Conservation (phyloP, 1,140 invertebrate genomes). For the Tribolium madens region DNA sequence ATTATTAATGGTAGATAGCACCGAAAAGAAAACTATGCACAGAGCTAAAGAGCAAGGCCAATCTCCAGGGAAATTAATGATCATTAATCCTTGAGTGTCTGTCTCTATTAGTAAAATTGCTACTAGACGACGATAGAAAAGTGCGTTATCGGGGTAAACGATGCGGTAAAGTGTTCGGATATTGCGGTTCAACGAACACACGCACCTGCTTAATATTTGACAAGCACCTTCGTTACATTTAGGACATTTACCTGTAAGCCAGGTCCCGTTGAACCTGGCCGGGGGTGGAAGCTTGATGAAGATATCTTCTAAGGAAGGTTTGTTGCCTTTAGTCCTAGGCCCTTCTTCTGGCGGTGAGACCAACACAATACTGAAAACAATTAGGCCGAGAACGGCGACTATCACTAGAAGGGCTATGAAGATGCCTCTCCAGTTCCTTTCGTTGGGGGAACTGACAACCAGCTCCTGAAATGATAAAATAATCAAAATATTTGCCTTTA, state of each 20-base stretch:
- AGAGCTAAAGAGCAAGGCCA: neutral
- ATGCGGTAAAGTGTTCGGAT: slow-evolving; percentile 12
- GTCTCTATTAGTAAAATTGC: neutral
- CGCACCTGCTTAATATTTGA: slow-evolving; percentile 18
- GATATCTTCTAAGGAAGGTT: slow-evolving; percentile 77
- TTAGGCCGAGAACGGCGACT: slow-evolving; percentile 84
- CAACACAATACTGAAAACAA: slow-evolving; percentile 87
- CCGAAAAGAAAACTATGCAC: neutral
- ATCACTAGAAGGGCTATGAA: slow-evolving; percentile 91
- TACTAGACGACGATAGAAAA: neutral
- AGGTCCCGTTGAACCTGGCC: slow-evolving; percentile 79
- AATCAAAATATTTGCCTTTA: slow-evolving; percentile 30
- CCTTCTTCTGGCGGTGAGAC: slow-evolving; percentile 82
- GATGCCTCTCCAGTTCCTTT: slow-evolving; percentile 91
- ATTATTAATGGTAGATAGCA: slow-evolving; percentile 7
- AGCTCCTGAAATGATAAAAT: slow-evolving; percentile 74
- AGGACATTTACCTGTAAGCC: slow-evolving; percentile 79
- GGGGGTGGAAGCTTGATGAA: slow-evolving; percentile 73
- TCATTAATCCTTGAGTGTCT: neutral
- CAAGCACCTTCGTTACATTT: neutral
- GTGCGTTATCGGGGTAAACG: slow-evolving; percentile 26
- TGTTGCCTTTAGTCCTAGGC: slow-evolving; percentile 73
- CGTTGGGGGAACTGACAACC: slow-evolving; percentile 82
- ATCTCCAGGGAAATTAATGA: slow-evolving; percentile 6
- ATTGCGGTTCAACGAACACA: slow-evolving; percentile 10